These are phyloP conservation scores for Fulmarus glacialis DNA, from an alignment of 2,113 vertebrate species.

Conservation along the genomic window DNA sequence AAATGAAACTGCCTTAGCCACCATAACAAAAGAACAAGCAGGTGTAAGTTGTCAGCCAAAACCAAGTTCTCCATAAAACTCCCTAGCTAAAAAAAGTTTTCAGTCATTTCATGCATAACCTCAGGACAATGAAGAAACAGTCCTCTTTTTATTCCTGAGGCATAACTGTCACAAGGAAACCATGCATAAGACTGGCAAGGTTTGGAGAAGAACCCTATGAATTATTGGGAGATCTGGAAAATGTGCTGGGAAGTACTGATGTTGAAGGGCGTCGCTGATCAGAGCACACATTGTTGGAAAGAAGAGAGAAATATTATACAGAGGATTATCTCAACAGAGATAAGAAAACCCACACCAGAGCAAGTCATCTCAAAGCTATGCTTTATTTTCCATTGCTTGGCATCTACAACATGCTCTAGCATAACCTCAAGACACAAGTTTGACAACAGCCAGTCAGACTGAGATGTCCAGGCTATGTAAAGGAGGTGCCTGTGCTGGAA, in stretches of 20 bases:
- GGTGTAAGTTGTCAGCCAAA: not conserved
- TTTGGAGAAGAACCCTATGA: not conserved
- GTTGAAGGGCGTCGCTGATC: not conserved
- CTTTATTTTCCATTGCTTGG: not conserved
- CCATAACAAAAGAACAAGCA: not conserved
- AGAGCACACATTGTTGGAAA: not conserved
- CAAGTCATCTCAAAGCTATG: not conserved
- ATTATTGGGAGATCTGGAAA: not conserved
- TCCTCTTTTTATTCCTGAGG: too few species aligned
- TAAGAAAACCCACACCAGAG: not conserved
- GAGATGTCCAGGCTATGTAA: not conserved
- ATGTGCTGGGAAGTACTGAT: rapidly evolving
- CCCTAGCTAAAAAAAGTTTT: not conserved
- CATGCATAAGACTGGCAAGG: not conserved
- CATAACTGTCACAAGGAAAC: not conserved
- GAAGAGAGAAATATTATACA: not conserved
- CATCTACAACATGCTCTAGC: not conserved
- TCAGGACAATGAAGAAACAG: not conserved
- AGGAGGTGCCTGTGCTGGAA: not conserved
- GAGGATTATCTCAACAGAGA: not conserved
- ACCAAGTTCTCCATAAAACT: not conserved
- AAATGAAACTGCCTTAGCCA: not conserved
- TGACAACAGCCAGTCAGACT: not conserved
- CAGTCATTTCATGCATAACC: not conserved
- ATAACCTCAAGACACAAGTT: not conserved